Base-by-base conservation (phyloP, 2,888 invertebrate genomes). In the Koerneria pararmatus region DNA sequence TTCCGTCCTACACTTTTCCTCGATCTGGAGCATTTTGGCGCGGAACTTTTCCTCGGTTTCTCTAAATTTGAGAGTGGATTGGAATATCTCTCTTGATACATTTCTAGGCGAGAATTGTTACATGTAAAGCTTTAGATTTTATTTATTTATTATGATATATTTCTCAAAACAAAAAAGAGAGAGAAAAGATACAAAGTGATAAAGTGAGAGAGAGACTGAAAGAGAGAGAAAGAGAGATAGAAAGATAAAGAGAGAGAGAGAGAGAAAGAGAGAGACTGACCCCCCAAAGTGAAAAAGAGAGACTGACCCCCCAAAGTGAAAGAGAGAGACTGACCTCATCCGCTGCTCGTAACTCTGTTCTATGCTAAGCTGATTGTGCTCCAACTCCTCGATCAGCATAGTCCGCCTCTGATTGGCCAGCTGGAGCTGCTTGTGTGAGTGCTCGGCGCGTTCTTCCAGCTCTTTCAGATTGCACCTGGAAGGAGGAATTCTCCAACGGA, bases 311-410 rank as follows among this genome's bases (percentile, higher is more conserved):
- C 37, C 8, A 60, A 29, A 3, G 37, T 46, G 2, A 4, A 19
- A 1, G 41, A 49, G 24, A n/a, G 57, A 41, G 29, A 35, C 41
- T 37, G 32, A 71, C 76, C 69, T 66, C 35, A 74, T 53, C 59
- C 73, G 49, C 67, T 71, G 71, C 48, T 76, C 74, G 60, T 74
- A 76, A 37, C 74, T 71, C 34, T 74, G 74, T 62, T 76, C 76
- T 56, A 76, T 75, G 63, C 71, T 71, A 59, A 71, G 68, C 57
- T 76, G 76, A 53, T 75, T 76, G 41, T 75, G 73, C 41, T 76
- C 76, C 15, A 76, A 63, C 65, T 76, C 76, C 68, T 76, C 76
- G 1, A 76, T 74, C n/a, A 76, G 67, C 64, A 76, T 59, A 11
- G 73, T 72, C 57, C 76, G 51, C 29, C 76, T 66, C 56, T 75